Evolutionary conservation across 2,888 invertebrate genomes (phyloP), one percentile per base, ranked within the genome.

Genomic region (Acronicta leporina): DNA sequence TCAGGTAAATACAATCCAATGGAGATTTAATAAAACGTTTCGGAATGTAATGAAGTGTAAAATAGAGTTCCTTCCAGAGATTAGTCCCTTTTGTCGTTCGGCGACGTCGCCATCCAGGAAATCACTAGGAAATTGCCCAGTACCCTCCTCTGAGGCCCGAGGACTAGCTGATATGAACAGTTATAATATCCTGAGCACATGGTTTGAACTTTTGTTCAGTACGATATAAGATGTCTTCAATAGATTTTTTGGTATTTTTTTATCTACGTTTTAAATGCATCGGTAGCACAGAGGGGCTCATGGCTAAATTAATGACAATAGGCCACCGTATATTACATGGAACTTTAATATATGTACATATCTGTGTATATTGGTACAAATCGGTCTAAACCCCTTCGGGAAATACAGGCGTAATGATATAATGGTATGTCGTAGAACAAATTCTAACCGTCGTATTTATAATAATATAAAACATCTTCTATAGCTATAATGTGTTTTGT

Each of bases 91-190:
- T 91, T 92, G 89, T 89, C 85, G 86, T 73, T 77, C 75, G 69
- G 78, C 78, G 77, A 70, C 73, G 77, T 62, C 77, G 71, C 68
- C 68, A 54, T 63, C 60, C 81, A 86, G 91, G 90, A 91, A 89
- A 90, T 91, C 87, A 83, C 82, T 69, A 87, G 92, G 91, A 92
- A 92, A 93, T 93, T 92, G 91, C 86, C 81, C 78, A 80, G 85
- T 81, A 80, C 82, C 84, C 80, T 79, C 72, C 68, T 67, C 61
- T 61, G 52, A 53, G 60, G 52, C 57, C 60, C 65, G 60, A 70
- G 42, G 60, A 68, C 49, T 58, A 57, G 33, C 64, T 77, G 68
- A 71, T 77, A 72, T 60, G 62, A 73, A 73, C 75, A 66, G 68
- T 75, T 64, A 75, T 68, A 74, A 75, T 72, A 73, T 73, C 73